Conservation (phyloP, 1,140 invertebrate genomes). For the Drosophila subobscura region DNA sequence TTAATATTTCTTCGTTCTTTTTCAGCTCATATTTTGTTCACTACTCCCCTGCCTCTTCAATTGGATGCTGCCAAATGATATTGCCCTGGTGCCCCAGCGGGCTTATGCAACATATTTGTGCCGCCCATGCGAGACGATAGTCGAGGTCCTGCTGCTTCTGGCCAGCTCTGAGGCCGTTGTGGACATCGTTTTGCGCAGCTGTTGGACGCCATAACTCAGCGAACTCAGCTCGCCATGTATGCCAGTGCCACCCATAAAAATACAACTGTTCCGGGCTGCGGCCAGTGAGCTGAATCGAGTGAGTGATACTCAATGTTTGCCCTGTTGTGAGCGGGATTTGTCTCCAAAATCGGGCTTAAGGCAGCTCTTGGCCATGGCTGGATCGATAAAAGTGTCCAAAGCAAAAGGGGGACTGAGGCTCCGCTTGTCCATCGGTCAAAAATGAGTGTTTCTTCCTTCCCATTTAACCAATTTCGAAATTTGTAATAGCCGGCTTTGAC, state of each 20-base stretch:
- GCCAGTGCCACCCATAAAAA: conserved; percentile 39
- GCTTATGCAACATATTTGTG: conserved; percentile 66
- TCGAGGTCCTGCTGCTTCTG: background rate
- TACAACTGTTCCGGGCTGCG: conserved; percentile 24
- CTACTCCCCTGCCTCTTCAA: background rate
- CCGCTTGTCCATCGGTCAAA: too few species aligned
- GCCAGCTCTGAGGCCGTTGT: background rate
- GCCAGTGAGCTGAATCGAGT: conserved; percentile 15
- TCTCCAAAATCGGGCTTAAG: conserved; percentile 55
- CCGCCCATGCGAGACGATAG: conserved; percentile 43
- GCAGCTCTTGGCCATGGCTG: conserved; percentile 1
- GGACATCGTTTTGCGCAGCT: conserved; percentile 70
- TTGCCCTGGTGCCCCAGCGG: conserved; percentile 23
- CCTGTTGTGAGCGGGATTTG: conserved; percentile 53
- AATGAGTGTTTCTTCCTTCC: too few species aligned
- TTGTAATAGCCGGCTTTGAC: background rate
- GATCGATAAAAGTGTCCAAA: conserved; percentile 3
- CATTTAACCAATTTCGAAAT: background rate
- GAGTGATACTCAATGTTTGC: conserved; percentile 45
- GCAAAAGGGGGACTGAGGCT: background rate
- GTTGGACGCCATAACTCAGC: conserved; percentile 76
- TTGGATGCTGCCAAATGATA: conserved; percentile 44
- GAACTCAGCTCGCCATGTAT: conserved; percentile 30
- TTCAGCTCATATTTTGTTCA: conserved; percentile 34
- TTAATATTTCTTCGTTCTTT: conserved; percentile 43